Base-by-base conservation (phyloP, 1,140 invertebrate genomes). In the Zaprionus ornatus region DNA sequence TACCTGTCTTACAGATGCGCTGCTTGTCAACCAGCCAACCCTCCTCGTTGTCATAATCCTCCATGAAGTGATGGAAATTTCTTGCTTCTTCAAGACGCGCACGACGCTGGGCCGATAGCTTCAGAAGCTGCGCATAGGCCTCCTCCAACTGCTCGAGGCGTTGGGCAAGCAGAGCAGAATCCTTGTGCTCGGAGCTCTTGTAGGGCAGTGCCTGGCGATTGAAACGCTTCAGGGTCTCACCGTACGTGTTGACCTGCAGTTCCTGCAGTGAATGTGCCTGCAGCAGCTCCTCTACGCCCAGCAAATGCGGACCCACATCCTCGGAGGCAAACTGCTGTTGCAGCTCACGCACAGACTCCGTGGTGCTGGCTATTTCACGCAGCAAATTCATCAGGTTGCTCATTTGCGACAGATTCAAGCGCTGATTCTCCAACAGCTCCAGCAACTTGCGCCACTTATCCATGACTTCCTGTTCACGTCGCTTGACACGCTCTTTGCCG, bases 231-330 rank as follows among this genome's bases (percentile, higher is more conserved):
- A 97, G 95, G 9, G 95, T 96, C 90, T 98, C 97, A 10, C 97
- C 97, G 74, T 98, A 94, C 0, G 97, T 96, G 2, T 96, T 96
- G 0, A 98, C 95, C 93, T 99, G 98, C 55, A 98, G 93, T 91
- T 99, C 98, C 79, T 98, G 96, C 23, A 99, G 93, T 55, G 96
- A 96, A 91, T 99, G 98, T 77, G 98, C 98, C 83, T 99, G 98
- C 27, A 99, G 93, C 12, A 98, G 93, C 82, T 99, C 98, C 92
- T 99, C 98, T 2, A 98, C 98, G 25, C 96, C 98, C 50, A 99
- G 93, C 23, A 99, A 93, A 94, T 99, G 98, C 0, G 97, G 96
- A 1, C 98, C 98, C 3, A 97, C 96, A 90, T 99, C 98, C 65
- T 96, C 96, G 9, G 97, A 98, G 74, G 96, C 95, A 91, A 98